Conservation (phyloP, 1,140 invertebrate species). For the Atopsyche davidsoni region DNA sequence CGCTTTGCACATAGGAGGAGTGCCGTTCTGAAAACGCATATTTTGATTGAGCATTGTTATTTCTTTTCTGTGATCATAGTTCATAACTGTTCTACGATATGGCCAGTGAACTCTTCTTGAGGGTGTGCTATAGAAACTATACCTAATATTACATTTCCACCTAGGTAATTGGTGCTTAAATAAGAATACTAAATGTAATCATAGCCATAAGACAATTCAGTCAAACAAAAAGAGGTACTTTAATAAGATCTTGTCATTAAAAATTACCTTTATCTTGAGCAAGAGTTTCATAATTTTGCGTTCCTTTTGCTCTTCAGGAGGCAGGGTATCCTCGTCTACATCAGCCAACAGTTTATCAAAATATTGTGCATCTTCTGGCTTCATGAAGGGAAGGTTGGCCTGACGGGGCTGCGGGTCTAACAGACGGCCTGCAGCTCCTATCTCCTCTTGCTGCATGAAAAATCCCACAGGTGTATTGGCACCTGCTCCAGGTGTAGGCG, state of each 20-base stretch:
- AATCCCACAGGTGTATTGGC: slow-evolving; percentile 90
- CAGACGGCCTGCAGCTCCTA: slow-evolving; percentile 69
- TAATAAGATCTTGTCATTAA: too few relatives aligned
- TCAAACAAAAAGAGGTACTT: too few relatives aligned
- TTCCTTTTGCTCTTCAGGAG: slow-evolving; percentile 96
- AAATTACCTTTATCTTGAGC: slow-evolving; percentile 90
- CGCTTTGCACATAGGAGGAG: slow-evolving; percentile 98
- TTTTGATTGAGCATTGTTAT: too few relatives aligned
- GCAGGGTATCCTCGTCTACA: slow-evolving; percentile 93
- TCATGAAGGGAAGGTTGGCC: slow-evolving; percentile 93
- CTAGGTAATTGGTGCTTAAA: too few relatives aligned
- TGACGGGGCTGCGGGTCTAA: slow-evolving; percentile 95
- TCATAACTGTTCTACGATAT: too few relatives aligned
- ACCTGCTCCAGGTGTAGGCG: slow-evolving; percentile 92
- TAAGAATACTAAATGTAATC: too few relatives aligned
- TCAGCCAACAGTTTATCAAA: slow-evolving; percentile 98
- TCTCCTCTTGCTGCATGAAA: slow-evolving; percentile 89
- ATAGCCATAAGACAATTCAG: too few relatives aligned
- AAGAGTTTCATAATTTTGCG: slow-evolving; percentile 98
- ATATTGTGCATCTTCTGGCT: slow-evolving; percentile 99
- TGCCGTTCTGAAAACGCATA: slow-evolving; percentile 75
- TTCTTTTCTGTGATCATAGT: too few relatives aligned
- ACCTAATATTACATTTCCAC: too few relatives aligned
- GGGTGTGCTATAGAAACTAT: too few relatives aligned
- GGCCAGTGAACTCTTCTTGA: too few relatives aligned